Base-by-base conservation (phyloP, 2,888 invertebrate species). In the Panopea generosa region DNA sequence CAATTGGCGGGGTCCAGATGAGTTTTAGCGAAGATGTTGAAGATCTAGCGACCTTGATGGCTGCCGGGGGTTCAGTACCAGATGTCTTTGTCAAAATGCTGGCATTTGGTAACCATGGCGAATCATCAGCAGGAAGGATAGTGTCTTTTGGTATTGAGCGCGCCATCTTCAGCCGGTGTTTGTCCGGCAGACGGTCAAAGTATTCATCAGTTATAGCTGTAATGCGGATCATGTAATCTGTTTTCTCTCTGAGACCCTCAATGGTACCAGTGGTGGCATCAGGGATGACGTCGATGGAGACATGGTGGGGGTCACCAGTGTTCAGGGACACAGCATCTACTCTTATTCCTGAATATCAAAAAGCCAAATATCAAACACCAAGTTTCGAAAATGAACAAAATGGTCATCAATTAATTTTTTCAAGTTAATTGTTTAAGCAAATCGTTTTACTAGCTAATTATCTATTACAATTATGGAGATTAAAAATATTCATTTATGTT, bases 201-300 rank as follows among this genome's bases (percentile, higher is more conserved):
- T 90, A 93, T 81, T 93, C 92, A 49, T 91, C 90, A 2, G 92
- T 92, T 29, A 93, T 86, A 1, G 91, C 91, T 20, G 91, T 91
- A 4, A 93, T 88, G 18, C 89, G 86, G 60, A 92, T 75, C 52
- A 90, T 84, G 76, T 92, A 92, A 69, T 91, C 91, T 2, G 91
- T 92, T 62, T 90, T 89, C 74, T 93, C 93, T 49, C 82, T 62
- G 3, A 93, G 84, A 45, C 87, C 86, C 29, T 89, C 86, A 9
- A 93, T 71, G 26, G 87, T 84, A 11, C 88, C 88, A 2, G 69
- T 74, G n/a, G 87, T 89, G 26, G 87, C 84, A 77, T 91, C 91
- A 16, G 92, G 91, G 52, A 90, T 81, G 3, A 90, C 79, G 61
- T 92, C 91, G 7, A 88, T 80, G 50, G 84, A 71, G 2, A 87